Percentiles rank a stretch among this genome's conserved stretches.
phyloP scores from a whole-genome alignment of 2,888 invertebrate genomes.

The Phaonia tiefii region DNA sequence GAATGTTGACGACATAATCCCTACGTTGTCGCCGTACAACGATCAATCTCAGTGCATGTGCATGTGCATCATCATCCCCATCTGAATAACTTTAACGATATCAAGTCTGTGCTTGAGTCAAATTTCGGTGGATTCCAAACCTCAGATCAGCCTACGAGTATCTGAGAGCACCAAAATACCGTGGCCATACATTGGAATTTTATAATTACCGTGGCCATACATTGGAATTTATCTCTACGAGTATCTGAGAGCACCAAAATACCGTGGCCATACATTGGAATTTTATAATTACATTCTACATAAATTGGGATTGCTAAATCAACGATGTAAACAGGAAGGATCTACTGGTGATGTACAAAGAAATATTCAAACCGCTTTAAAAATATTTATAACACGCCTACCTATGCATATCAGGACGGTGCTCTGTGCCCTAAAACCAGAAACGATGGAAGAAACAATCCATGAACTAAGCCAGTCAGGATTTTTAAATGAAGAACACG shows the following conservation, averaged over 20 bases:
- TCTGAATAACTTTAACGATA: not conserved
- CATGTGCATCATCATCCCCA: conserved; percentile 41
- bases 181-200: conserved; percentile 18
- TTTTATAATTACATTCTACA: conserved; percentile 7
- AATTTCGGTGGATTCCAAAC: conserved; percentile 20
- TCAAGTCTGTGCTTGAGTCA: not conserved
- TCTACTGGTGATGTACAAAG: conserved; percentile 13
- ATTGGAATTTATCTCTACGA: conserved; percentile 40
- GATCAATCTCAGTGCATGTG: conserved; percentile 35
- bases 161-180: conserved; percentile 51
- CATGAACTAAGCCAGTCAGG: conserved; percentile 13
- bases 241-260: conserved; percentile 54
- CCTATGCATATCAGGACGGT: conserved; percentile 2
- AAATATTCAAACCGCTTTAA: conserved; percentile 4
- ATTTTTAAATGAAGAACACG: not conserved
- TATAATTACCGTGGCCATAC: not conserved
- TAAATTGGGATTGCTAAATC: conserved; percentile 20
- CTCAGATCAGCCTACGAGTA: conserved; percentile 48
- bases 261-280: conserved; percentile 15
- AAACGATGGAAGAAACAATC: conserved; percentile 4
- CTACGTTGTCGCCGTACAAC: conserved; percentile 32
- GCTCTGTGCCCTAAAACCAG: conserved; percentile 20
- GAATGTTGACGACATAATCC: too few species aligned
- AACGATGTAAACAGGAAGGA: too few species aligned
- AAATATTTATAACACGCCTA: conserved; percentile 7